A percentile compares a stretch with the other conserved stretches of the same genome.
These are phyloP conservation scores for Porites cylindrica DNA, from an alignment of 92 coral and sea anemone species.

Conservation along the genomic window DNA sequence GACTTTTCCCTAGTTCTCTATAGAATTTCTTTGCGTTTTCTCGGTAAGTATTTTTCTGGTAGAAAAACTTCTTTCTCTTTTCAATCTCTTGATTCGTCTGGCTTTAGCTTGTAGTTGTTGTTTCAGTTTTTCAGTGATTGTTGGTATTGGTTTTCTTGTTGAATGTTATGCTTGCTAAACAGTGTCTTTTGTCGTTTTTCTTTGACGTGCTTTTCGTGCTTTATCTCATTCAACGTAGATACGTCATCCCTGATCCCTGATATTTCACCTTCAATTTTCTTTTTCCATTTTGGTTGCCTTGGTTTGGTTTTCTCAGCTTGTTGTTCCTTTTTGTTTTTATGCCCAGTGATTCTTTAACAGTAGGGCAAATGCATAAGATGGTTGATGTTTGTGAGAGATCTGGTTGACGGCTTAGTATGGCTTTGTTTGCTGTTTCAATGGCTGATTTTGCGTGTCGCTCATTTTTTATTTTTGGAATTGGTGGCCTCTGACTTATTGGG, in stretches of 20 bases:
- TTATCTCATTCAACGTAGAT: conserved; percentile 36
- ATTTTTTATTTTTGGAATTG: conserved; percentile 27
- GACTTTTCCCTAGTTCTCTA: conserved; percentile 27
- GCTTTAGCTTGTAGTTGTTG: conserved; percentile 4
- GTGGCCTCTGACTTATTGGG: conserved; percentile 14
- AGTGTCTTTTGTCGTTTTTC: conserved; percentile 15
- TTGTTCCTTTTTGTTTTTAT: background rate
- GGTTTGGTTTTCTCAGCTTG: conserved; percentile 11
- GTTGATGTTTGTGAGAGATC: conserved; percentile 26
- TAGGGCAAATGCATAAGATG: background rate
- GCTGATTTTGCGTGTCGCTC: conserved; percentile 10
- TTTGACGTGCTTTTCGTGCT: background rate
- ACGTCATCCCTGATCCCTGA: conserved; percentile 4
- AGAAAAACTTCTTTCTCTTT: conserved; percentile 9
- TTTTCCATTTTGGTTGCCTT: conserved; percentile 17
- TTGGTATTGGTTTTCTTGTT: too few species aligned
- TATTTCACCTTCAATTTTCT: conserved; percentile 35
- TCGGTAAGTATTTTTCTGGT: conserved; percentile 11
- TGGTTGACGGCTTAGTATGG: background rate
- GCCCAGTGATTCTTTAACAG: too few species aligned
- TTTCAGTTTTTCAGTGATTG: too few species aligned
- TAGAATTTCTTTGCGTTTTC: conserved; percentile 34
- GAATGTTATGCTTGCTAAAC: conserved; percentile 19
- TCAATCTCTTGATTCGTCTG: conserved; percentile 12
- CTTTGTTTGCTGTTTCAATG: conserved; percentile 18